phyloP scores from a whole-genome alignment of 2,888 invertebrate genomes.

The Trichacis sp. region DNA sequence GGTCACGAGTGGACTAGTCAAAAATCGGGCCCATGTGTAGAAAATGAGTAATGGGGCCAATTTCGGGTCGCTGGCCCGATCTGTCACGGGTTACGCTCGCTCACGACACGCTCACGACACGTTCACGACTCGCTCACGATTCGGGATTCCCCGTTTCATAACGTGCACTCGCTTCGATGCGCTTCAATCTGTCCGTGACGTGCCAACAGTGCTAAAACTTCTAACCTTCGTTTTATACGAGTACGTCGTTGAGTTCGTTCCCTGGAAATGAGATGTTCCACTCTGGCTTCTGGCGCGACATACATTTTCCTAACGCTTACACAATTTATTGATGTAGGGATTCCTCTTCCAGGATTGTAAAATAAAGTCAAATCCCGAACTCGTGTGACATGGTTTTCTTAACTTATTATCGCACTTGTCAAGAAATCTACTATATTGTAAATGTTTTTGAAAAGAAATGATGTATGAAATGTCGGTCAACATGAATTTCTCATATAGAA shows the following conservation, averaged over 20 bases:
- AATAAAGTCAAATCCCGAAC: too few relatives aligned
- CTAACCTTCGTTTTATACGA: too few relatives aligned
- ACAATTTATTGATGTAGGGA: not conserved
- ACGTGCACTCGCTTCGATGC: constrained; percentile 35
- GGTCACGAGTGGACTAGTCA: constrained; percentile 40
- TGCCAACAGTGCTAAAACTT: constrained; percentile 4
- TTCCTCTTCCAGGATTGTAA: not conserved
- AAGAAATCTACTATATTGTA: too few relatives aligned
- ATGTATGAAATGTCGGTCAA: too few relatives aligned
- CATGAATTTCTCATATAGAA: too few relatives aligned
- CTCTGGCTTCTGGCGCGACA: not conserved
- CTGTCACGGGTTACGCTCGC: constrained; percentile 34
- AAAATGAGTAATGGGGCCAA: constrained; percentile 43
- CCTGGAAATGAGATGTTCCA: not conserved
- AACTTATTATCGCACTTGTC: too few relatives aligned
- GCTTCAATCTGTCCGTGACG: constrained; percentile 1
- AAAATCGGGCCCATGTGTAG: constrained; percentile 26
- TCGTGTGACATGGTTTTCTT: too few relatives aligned
- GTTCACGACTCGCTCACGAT: too few relatives aligned
- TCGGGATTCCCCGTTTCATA: constrained; percentile 34
- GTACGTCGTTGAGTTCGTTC: not conserved
- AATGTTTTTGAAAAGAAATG: too few relatives aligned
- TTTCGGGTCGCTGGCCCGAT: constrained; percentile 41
- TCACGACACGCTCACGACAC: too few relatives aligned
- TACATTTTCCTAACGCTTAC: not conserved